Percentiles rank a stretch among this genome's conserved stretches.
phyloP scores from a whole-genome alignment of 2,113 vertebrate species.

The Chloropsis cyanopogon region DNA sequence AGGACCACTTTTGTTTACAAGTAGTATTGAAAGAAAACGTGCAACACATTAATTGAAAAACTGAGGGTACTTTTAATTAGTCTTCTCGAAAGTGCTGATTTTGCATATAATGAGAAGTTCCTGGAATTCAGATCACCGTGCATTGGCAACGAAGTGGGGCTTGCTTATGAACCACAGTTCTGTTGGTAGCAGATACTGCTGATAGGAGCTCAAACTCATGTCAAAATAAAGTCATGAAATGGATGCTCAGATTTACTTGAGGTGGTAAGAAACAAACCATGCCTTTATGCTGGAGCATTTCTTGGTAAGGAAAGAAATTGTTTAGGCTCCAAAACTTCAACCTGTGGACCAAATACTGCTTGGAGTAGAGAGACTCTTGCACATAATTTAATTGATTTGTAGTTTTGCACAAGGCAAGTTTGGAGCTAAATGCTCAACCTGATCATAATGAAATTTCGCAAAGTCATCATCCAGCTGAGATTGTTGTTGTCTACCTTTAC shows the following conservation, averaged over 20 bases:
- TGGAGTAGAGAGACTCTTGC: neutral
- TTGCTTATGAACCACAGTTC: neutral
- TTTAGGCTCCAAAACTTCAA: neutral
- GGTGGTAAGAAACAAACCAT: neutral
- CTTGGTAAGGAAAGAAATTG: neutral
- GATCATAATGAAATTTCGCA: neutral
- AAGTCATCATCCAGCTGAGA: neutral
- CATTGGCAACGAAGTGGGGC: neutral
- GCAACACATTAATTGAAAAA: neutral
- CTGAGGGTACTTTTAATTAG: neutral
- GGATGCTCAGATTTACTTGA: neutral
- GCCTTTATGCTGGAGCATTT: neutral
- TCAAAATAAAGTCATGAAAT: neutral
- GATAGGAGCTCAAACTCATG: neutral
- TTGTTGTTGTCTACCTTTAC: accelerated
- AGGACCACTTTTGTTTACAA: neutral
- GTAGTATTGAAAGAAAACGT: slow-evolving; percentile 18
- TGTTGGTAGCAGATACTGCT: neutral
- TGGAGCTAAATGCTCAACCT: neutral
- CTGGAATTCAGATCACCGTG: neutral
- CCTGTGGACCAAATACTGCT: neutral
- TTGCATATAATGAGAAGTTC: neutral
- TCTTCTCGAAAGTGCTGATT: neutral
- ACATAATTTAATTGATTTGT: neutral
- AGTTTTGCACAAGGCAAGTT: neutral